A percentile compares a stretch with the other conserved stretches of the same genome.
Evolutionary conservation across 2,113 vertebrate species (phyloP).

Genomic region (Aegotheles bennettii): DNA sequence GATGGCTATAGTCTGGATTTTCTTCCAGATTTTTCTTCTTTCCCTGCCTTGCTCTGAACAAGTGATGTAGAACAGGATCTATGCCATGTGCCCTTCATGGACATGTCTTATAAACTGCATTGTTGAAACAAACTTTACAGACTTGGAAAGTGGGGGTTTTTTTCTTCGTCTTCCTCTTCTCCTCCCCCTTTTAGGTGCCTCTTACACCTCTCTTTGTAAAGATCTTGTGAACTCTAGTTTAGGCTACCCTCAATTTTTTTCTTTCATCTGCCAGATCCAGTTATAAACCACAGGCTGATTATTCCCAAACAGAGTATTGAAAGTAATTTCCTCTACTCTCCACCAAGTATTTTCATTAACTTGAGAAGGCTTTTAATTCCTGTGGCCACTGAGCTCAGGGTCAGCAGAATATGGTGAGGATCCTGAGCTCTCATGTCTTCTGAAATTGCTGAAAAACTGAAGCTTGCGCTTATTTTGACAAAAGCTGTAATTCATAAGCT

Average conservation of each 20-base stretch:
- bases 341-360: background rate
- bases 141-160: background rate
- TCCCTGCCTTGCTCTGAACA: background rate
- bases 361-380: background rate
- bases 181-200: background rate
- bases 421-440: background rate
- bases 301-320: background rate
- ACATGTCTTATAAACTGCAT: background rate
- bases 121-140: background rate
- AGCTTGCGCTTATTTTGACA: background rate
- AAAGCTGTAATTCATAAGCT: background rate
- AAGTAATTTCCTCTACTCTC: background rate
- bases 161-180: background rate
- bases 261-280: background rate
- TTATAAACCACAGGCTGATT: background rate
- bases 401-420: background rate
- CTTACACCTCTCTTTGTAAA: background rate
- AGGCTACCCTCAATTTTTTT: background rate
- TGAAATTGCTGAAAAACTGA: background rate
- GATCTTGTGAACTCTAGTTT: background rate
- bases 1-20: background rate
- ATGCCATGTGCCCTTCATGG: rapidly evolving
- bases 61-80: background rate
- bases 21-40: background rate
- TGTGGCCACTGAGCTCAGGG: background rate